Evolutionary conservation across 2,797 vertebrate species (phyloP).

Genomic region (Darevskia mixta): DNA sequence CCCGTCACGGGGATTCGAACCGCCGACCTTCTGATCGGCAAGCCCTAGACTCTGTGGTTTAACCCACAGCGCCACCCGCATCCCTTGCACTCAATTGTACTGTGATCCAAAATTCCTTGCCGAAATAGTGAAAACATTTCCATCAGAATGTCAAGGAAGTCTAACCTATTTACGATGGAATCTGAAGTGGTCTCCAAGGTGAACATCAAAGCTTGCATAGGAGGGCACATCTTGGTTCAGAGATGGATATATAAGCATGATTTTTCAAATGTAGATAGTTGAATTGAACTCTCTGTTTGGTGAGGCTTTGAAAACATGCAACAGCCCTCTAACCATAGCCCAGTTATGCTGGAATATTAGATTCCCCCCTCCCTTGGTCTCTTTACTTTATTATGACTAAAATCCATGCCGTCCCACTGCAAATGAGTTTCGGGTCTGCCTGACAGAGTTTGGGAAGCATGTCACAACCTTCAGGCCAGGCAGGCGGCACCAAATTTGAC

Average conservation of each 20-base stretch:
- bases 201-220: background rate
- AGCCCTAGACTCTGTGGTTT: too few relatives aligned
- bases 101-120: background rate
- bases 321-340: background rate
- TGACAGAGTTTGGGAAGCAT: background rate
- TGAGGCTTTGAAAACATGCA: background rate
- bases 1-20: too few relatives aligned
- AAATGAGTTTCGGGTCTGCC: background rate
- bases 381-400: background rate
- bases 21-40: too few relatives aligned
- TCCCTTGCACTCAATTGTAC: too few relatives aligned
- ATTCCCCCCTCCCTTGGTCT: background rate
- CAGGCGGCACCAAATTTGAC: background rate
- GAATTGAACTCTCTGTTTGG: background rate
- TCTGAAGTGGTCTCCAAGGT: background rate
- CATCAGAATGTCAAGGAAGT: background rate
- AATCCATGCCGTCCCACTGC: background rate
- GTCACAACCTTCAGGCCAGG: background rate
- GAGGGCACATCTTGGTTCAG: background rate
- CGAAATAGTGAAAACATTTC: background rate
- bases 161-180: background rate
- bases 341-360: background rate
- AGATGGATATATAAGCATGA: background rate
- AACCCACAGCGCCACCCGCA: too few relatives aligned
- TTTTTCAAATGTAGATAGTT: background rate